Base-by-base conservation (phyloP, 1,140 invertebrate genomes). In the Metopolophium dirhodum region DNA sequence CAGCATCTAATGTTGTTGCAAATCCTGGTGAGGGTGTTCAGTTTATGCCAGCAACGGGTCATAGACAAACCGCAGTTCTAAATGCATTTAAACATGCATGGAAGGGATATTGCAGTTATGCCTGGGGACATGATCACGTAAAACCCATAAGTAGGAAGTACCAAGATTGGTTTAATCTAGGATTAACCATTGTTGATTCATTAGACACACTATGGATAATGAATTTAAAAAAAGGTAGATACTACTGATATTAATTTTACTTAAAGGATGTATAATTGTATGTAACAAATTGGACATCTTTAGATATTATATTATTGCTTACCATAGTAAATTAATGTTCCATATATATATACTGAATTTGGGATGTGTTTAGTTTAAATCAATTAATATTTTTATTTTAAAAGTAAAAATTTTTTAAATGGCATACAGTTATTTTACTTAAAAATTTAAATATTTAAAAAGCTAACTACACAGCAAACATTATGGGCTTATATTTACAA, bases 41-140 rank as follows among this genome's bases (percentile, higher is more conserved):
- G 93, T 95, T 96, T 94, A 94, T 94, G 96, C 97, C 97, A 1
- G 97, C 98, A 22, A 96, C 96, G 94, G 99, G 98, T 95, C 96
- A 96, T 41, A 96, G 97, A 30, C 98, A 99, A 95, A 95, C 96
- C 94, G 97, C 97, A 20, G 97, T 99, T 35, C 97, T 98, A 1
- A 96, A 96, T 45, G 98, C 98, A 37, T 98, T 99, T 94, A 96
- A 96, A 94, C 98, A 99, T 95, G 98, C 99, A 0, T 99, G 99
- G 98, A 96, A 96, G 93, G 98, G 98, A 0, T 99, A 99, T 95
- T 98, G 97, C 95, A 96, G 97, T 94, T 98, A 97, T 95, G 98
- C 98, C 9, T 99, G 98, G 98, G 98, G 98, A 14, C 97, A 98
- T 94, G 99, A 99, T 95, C 98, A 99, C 95, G 95, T 99, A 8